phyloP scores from a whole-genome alignment of 2,888 invertebrate genomes.

The Palloptera scutellata region DNA sequence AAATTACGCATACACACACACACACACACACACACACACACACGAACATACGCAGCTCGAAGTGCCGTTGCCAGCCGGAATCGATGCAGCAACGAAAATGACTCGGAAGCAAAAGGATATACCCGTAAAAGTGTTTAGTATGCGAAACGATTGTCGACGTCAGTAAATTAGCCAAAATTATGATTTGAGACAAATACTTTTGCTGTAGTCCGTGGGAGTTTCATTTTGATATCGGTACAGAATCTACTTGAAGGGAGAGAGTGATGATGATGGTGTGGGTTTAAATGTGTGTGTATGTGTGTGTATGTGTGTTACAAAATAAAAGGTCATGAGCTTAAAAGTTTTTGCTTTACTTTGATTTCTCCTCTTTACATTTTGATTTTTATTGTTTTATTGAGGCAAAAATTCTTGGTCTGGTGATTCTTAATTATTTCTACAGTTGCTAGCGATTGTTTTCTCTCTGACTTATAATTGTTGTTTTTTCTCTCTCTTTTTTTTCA shows the following conservation, averaged over 20 bases:
- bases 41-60: too few relatives aligned
- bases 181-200: conserved; percentile 33
- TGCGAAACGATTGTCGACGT: conserved; percentile 41
- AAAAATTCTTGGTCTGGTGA: background rate
- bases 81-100: too few relatives aligned
- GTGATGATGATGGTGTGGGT: background rate
- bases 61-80: too few relatives aligned
- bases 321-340: too few relatives aligned
- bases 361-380: too few relatives aligned
- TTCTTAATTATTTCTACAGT: conserved; percentile 1
- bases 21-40: too few relatives aligned
- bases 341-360: too few relatives aligned
- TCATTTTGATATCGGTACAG: background rate
- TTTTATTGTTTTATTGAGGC: background rate
- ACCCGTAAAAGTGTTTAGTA: conserved; percentile 32
- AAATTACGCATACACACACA: too few relatives aligned
- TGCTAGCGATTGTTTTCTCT: conserved; percentile 26
- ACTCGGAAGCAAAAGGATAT: background rate
- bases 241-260: background rate
- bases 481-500: conserved; percentile 15
- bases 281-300: background rate
- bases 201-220: background rate
- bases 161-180: conserved; percentile 45
- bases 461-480: conserved; percentile 26
- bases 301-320: background rate